A percentile compares a stretch with the other conserved stretches of the same genome.
Evolutionary conservation across 2,888 invertebrate genomes (phyloP).

Genomic region (Lasius platythorax): DNA sequence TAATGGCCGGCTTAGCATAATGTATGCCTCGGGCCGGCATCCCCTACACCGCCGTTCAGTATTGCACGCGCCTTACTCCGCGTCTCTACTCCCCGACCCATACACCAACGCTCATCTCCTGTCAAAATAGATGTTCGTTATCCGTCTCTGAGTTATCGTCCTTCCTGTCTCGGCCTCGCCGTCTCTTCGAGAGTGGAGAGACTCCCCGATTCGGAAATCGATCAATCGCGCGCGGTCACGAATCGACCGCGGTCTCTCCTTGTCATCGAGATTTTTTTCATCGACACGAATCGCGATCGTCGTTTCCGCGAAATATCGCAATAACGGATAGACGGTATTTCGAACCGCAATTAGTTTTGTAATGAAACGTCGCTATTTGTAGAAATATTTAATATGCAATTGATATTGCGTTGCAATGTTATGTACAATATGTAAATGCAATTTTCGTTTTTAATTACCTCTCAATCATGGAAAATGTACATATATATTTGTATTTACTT

Average conservation of each 20-base stretch:
- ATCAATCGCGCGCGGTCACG: constrained; percentile 30
- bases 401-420: constrained; percentile 21
- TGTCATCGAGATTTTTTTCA: constrained; percentile 4
- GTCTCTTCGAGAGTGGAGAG: constrained; percentile 4
- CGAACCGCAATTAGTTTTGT: constrained; percentile 13
- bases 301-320: constrained; percentile 11
- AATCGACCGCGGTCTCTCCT: background rate
- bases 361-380: constrained; percentile 37
- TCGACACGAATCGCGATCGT: background rate
- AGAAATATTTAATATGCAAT: constrained; percentile 38
- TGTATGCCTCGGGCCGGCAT: constrained; percentile 78
- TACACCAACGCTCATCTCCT: constrained; percentile 35
- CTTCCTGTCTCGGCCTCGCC: constrained; percentile 36
- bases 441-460: constrained; percentile 46
- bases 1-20: constrained; percentile 83
- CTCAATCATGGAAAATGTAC: constrained; percentile 9
- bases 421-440: constrained; percentile 44
- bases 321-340: constrained; percentile 28
- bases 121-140: constrained; percentile 72
- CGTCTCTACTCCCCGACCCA: constrained; percentile 33
- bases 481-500: constrained; percentile 4
- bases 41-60: constrained; percentile 56
- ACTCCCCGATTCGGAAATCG: constrained; percentile 6
- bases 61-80: constrained; percentile 34
- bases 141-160: constrained; percentile 61